phyloP scores from a whole-genome alignment of 2,797 vertebrate species.

The Tarsius wallacei region DNA sequence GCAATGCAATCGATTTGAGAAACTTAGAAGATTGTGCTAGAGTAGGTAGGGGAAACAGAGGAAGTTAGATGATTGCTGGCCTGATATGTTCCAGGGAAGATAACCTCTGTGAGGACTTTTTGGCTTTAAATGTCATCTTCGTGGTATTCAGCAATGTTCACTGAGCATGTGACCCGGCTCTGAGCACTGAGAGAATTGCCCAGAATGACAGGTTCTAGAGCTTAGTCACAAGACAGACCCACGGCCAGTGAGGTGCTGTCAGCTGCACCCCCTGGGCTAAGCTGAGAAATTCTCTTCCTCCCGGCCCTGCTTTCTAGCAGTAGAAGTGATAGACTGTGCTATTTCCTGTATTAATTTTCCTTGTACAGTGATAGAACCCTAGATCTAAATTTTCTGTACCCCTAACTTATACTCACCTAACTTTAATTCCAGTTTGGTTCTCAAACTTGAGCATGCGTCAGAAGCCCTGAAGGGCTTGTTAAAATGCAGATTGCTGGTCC shows the following conservation, averaged over 20 bases:
- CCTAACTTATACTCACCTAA: neutral
- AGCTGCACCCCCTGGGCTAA: neutral
- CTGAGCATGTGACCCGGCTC: neutral
- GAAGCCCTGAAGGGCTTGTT: neutral
- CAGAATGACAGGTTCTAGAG: neutral
- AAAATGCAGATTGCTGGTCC: neutral
- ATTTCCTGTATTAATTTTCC: neutral
- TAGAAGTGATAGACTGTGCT: neutral
- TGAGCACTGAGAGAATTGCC: neutral
- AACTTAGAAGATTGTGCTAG: neutral
- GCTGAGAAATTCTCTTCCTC: neutral
- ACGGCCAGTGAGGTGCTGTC: neutral
- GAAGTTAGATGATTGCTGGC: neutral
- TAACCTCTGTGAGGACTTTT: neutral
- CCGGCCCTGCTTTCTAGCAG: accelerated
- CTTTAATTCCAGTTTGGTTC: neutral
- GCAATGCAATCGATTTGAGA: neutral
- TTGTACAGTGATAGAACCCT: neutral
- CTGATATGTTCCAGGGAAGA: neutral
- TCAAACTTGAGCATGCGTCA: neutral
- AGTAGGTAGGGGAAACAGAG: too few relatives aligned
- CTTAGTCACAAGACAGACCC: neutral
- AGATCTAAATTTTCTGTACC: neutral
- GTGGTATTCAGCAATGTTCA: neutral
- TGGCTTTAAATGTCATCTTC: neutral